These are phyloP conservation scores for Ptiloglossa arizonensis DNA, from an alignment of 1,140 invertebrate species.

Conservation along the genomic window DNA sequence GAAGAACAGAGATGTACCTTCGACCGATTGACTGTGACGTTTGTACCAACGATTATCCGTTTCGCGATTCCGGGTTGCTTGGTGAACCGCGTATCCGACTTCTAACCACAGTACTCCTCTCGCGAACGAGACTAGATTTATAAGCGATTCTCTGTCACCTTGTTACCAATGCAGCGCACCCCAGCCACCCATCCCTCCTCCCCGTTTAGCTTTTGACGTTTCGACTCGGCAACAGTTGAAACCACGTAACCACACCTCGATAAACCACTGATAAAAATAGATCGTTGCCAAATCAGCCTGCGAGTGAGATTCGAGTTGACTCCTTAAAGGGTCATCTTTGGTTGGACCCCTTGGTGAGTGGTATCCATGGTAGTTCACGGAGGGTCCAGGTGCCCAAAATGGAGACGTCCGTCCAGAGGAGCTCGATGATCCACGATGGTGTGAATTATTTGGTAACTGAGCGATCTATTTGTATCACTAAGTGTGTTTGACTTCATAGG, in stretches of 20 bases:
- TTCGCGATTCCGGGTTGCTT: background rate
- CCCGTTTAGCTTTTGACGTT: background rate
- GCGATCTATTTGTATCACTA: no score
- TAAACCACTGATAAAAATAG: constrained; percentile 27
- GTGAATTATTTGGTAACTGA: no score
- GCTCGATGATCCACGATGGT: no score
- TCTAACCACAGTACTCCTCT: constrained; percentile 22
- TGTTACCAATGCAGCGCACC: no score
- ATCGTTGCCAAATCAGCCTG: background rate
- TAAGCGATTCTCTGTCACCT: constrained; percentile 1
- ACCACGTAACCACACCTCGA: constrained; percentile 14
- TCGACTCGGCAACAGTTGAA: constrained; percentile 6
- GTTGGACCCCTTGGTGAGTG: no score
- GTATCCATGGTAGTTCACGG: no score
- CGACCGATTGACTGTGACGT: background rate
- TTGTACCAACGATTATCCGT: background rate
- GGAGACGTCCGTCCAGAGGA: no score
- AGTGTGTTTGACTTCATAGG: no score
- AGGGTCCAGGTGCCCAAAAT: no score
- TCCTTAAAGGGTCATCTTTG: no score
- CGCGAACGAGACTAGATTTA: constrained; percentile 47
- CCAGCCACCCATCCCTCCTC: background rate
- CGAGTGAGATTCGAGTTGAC: no score
- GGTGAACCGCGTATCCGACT: constrained; percentile 23
- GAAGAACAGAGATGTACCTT: background rate